A percentile compares a stretch with the other conserved stretches of the same genome.
These are phyloP conservation scores for Carcinoscorpius rotundicauda DNA, from an alignment of 1,140 invertebrate genomes.

Conservation along the genomic window DNA sequence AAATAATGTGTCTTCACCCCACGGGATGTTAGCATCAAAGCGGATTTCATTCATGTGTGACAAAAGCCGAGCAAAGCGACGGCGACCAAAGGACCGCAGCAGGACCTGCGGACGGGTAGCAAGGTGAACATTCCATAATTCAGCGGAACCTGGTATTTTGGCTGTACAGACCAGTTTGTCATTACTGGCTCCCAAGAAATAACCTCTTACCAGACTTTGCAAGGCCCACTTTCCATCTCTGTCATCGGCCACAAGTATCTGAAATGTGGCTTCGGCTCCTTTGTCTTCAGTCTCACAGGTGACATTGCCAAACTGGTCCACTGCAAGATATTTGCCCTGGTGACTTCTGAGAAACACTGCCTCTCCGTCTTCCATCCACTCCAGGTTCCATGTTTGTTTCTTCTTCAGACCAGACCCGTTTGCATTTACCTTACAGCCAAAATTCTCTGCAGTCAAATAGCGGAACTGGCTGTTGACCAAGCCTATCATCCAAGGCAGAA, in stretches of 20 bases:
- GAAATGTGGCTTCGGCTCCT: conserved; percentile 66
- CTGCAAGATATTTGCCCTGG: conserved; percentile 56
- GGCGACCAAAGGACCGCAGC: conserved; percentile 80
- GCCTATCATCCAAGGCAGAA: conserved; percentile 43
- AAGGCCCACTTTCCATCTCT: conserved; percentile 58
- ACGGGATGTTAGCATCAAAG: conserved; percentile 91
- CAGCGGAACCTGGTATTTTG: conserved; percentile 51
- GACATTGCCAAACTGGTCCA: conserved; percentile 74
- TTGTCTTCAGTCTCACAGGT: conserved; percentile 75
- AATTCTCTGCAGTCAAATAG: conserved; percentile 93
- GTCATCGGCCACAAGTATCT: conserved; percentile 16
- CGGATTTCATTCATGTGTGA: conserved; percentile 69
- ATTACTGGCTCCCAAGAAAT: conserved; percentile 64
- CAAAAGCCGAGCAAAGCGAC: conserved; percentile 84
- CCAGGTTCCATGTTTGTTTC: conserved; percentile 88
- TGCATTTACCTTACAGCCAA: conserved; percentile 93
- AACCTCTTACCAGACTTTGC: conserved; percentile 71
- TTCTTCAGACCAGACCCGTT: conserved; percentile 87
- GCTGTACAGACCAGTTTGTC: conserved; percentile 88
- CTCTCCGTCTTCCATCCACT: conserved; percentile 38
- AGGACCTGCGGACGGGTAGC: conserved; percentile 67
- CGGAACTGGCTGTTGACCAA: conserved; percentile 73
- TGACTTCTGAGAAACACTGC: conserved; percentile 35
- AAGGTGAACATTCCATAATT: conserved; percentile 87
- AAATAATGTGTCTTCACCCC: conserved; percentile 94